A percentile compares a stretch with the other conserved stretches of the same genome.
Evolutionary conservation across 1,140 invertebrate species (phyloP).

Genomic region (Phymastichus coffea): DNA sequence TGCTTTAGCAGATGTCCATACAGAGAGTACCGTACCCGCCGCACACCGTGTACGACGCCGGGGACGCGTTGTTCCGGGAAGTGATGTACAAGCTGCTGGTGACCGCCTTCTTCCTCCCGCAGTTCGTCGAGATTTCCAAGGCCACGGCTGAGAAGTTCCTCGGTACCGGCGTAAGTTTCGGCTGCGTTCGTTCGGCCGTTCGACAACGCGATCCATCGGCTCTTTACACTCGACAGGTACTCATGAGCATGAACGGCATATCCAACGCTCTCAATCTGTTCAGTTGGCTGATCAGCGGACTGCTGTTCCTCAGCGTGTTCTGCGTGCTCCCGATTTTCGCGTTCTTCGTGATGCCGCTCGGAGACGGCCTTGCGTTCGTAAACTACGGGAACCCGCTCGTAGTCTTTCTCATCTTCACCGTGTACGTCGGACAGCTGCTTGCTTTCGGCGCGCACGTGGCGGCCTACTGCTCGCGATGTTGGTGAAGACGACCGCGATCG

Average conservation of each 20-base stretch:
- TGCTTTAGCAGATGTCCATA: conserved; percentile 38
- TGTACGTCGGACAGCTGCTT: conserved; percentile 42
- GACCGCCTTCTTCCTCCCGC: conserved; percentile 43
- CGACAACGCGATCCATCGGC: too few relatives aligned
- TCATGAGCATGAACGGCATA: conserved; percentile 53
- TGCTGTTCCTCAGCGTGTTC: conserved; percentile 13
- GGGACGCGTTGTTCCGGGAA: conserved; percentile 33
- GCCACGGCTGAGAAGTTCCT: conserved; percentile 49
- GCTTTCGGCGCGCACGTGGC: conserved; percentile 48
- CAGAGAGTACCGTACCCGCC: conserved; percentile 52
- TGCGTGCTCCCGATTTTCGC: background rate
- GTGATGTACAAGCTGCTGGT: conserved; percentile 37
- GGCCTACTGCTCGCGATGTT: conserved; percentile 48
- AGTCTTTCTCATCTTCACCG: conserved; percentile 45
- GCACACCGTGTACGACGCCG: conserved; percentile 34
- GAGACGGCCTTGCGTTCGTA: conserved; percentile 41
- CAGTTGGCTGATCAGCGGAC: conserved; percentile 47
- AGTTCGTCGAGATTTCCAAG: conserved; percentile 43
- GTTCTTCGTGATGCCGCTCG: background rate
- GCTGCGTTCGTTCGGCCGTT: too few relatives aligned
- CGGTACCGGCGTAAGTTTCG: conserved; percentile 48
- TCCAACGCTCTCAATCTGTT: conserved; percentile 44
- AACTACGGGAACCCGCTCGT: conserved; percentile 47
- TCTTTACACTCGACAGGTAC: too few relatives aligned
- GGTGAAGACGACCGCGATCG: too few relatives aligned